phyloP scores from a whole-genome alignment of 2,888 invertebrate genomes.

The Tetranychus truncatus region DNA sequence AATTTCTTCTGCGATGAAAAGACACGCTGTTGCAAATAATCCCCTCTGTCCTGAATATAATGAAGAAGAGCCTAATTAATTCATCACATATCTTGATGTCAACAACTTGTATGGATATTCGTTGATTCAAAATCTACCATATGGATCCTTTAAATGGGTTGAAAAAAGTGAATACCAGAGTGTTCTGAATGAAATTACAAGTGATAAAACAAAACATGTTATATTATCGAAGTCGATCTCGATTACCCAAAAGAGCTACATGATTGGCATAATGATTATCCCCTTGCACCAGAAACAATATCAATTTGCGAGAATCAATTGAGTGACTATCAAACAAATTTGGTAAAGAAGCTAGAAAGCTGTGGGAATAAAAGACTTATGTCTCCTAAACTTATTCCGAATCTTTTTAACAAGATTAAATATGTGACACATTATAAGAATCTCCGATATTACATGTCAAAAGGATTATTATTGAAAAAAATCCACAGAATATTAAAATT shows the following conservation, averaged over 20 bases:
- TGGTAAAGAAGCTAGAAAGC: not conserved
- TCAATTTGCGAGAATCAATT: not conserved
- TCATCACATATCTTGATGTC: too few species aligned
- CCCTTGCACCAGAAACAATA: not conserved
- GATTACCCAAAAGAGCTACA: constrained; percentile 5
- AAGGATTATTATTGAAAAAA: not conserved
- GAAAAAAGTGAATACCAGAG: not conserved
- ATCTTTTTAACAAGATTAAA: constrained; percentile 16
- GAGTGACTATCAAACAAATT: not conserved
- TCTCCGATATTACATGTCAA: not conserved
- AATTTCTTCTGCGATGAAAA: too few species aligned
- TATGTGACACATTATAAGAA: constrained; percentile 3
- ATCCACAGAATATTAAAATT: constrained; percentile 1
- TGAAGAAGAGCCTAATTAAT: too few species aligned
- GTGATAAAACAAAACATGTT: not conserved
- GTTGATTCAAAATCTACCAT: too few species aligned
- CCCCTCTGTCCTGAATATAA: too few species aligned
- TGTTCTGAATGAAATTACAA: not conserved
- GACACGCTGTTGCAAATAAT: too few species aligned
- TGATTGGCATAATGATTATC: constrained; percentile 10
- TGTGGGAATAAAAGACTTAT: not conserved
- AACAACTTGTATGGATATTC: too few species aligned
- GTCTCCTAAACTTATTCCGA: not conserved
- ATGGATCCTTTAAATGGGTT: not conserved
- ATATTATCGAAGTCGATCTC: not conserved